phyloP scores from a whole-genome alignment of 2,797 vertebrate species.

The Oryzias dopingdopingensis region DNA sequence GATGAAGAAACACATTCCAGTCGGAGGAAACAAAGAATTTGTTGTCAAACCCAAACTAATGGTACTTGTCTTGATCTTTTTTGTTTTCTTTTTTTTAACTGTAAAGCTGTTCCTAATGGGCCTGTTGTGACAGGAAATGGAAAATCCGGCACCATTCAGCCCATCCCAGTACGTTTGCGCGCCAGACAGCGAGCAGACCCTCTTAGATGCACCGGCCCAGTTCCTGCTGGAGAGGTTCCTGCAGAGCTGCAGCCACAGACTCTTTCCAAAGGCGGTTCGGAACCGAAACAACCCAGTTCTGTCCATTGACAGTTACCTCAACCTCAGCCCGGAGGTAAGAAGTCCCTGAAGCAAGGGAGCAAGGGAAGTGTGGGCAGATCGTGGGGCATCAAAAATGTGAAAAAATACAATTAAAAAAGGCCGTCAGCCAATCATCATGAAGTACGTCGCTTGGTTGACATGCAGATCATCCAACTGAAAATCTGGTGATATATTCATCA shows the following conservation, averaged over 20 bases:
- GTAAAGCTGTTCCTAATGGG: background rate
- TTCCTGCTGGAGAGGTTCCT: conserved; percentile 96
- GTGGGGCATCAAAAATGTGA: too few species aligned
- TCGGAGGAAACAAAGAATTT: conserved; percentile 90
- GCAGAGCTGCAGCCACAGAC: conserved; percentile 87
- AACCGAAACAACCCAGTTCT: conserved; percentile 90
- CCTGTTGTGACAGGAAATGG: conserved; percentile 78
- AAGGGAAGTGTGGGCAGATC: too few species aligned
- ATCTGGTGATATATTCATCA: too few species aligned
- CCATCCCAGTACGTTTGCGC: conserved; percentile 94
- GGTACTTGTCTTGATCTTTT: conserved; percentile 68
- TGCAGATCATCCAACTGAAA: too few species aligned
- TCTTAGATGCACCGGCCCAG: conserved; percentile 92
- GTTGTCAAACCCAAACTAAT: conserved; percentile 90
- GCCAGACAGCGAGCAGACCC: conserved; percentile 94
- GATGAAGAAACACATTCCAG: conserved; percentile 97
- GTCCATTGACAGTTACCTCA: conserved; percentile 96
- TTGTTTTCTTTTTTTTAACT: background rate
- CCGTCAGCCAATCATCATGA: too few species aligned
- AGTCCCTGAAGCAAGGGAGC: background rate
- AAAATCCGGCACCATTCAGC: conserved; percentile 80
- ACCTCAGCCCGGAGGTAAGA: conserved; percentile 91
- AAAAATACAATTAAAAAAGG: too few species aligned
- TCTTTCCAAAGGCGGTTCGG: conserved; percentile 90
- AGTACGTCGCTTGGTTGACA: too few species aligned